Evolutionary conservation across 2,113 vertebrate species (phyloP), one percentile per base, ranked within the genome.

Genomic region (Danionella cerebrum): DNA sequence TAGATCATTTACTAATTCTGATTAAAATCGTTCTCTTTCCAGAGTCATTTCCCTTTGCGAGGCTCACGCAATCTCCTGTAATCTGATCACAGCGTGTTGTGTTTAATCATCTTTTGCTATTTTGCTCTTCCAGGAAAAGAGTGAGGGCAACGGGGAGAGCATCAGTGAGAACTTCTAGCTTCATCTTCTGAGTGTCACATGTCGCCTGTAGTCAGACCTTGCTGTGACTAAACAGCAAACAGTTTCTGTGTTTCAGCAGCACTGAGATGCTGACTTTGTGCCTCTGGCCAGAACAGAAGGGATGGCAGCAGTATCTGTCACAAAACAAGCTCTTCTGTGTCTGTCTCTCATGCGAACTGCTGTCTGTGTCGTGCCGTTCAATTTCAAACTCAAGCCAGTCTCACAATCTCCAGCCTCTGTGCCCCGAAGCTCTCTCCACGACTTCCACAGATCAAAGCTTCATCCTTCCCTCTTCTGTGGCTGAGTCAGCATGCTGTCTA

Each of bases 401-500:
- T 72, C 65, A 48, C 55, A 13, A 29, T 14, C 70, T 76, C 70
- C 64, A 22, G 73, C 54, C 57, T 48, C 63, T 66, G 33, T 8
- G 21, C 60, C 48, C 69, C 58, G 42, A 48, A 45, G 53, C 64
- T 66, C 41, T 62, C 54, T 77, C 31, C 35, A 13, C 65, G 53
- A 58, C 64, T 71, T 69, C 65, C 3, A 9, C 14, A 79, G 77
- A 85, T 86, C 81, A 85, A 85, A 86, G 82, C 80, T 55, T 18
- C 31, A 25, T 6, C 1, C 19, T n/a, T 36, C 12, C 5, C 10
- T 63, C 39, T 29, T 10, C 38, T 79, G 57, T 51, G 27, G 65
- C 53, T 55, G 79, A 81, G 78, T 86, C 84, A 84, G 86, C 83
- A 72, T n/a, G n/a, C n/a, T n/a, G 55, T 38, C 45, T 67, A 75